A percentile compares a stretch with the other conserved stretches of the same genome.
phyloP scores from a whole-genome alignment of 2,113 vertebrate species.

The Chrysochloris asiatica region DNA sequence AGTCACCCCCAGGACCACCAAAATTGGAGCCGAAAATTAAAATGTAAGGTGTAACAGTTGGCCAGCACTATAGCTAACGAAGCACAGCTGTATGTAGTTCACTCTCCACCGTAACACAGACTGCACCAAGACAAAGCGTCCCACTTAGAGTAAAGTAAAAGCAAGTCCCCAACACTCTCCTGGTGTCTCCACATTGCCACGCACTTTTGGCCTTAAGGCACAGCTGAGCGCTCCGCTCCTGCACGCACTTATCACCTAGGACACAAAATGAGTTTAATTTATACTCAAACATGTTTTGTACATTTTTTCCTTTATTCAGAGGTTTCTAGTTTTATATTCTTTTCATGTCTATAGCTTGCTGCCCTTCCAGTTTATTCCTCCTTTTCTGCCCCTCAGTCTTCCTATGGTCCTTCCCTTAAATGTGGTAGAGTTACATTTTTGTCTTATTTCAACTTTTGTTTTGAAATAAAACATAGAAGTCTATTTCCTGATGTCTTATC shows the following conservation, averaged over 20 bases:
- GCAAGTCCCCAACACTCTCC: not conserved
- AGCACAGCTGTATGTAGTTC: not conserved
- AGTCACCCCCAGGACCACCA: not conserved
- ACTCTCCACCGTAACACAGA: not conserved
- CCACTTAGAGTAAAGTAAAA: not conserved
- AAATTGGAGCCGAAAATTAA: not conserved
- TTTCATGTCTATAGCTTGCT: not conserved
- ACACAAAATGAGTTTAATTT: constrained; percentile 64
- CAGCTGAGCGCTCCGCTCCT: not conserved
- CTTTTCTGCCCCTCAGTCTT: not conserved
- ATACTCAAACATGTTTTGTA: constrained; percentile 61
- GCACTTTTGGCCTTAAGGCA: not conserved
- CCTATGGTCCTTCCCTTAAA: not conserved
- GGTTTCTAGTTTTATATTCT: constrained; percentile 57
- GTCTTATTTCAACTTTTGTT: constrained; percentile 61
- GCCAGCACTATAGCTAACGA: not conserved
- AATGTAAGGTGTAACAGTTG: not conserved
- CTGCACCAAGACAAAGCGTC: not conserved
- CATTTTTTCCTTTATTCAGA: constrained; percentile 53
- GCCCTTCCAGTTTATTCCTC: not conserved
- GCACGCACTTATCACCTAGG: not conserved
- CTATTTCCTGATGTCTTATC: not conserved
- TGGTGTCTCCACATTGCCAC: not conserved
- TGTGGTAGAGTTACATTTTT: constrained; percentile 54
- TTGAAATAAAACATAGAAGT: constrained; percentile 71